Evolutionary conservation across 92 coral and sea anemone genomes (phyloP).

Genomic region (Siderastrea siderea): DNA sequence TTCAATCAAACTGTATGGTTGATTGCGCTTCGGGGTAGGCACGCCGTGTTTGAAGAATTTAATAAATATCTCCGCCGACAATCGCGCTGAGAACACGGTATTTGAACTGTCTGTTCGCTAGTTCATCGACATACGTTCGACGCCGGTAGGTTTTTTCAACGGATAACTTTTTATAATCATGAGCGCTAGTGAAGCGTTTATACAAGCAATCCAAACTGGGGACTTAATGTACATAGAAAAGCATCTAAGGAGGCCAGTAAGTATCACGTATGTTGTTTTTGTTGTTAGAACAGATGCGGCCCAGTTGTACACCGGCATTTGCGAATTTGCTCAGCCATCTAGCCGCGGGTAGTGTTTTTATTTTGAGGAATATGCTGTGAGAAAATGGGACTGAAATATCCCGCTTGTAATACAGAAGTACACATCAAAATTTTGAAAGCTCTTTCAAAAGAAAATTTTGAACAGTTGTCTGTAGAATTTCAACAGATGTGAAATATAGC

Average conservation of each 20-base stretch:
- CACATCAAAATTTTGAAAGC: background rate
- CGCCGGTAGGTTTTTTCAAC: background rate
- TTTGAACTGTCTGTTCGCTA: background rate
- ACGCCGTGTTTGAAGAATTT: background rate
- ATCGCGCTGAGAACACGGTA: background rate
- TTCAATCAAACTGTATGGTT: conserved; percentile 18
- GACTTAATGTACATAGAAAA: conserved; percentile 30
- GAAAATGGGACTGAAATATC: too few species aligned
- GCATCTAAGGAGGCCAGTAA: conserved; percentile 44
- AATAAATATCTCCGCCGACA: background rate
- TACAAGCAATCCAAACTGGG: conserved; percentile 40
- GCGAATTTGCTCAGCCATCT: background rate
- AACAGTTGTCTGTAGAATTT: background rate
- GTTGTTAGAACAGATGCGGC: background rate
- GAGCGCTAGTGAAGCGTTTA: conserved; percentile 47
- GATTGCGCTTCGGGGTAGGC: background rate
- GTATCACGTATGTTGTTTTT: background rate
- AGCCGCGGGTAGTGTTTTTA: background rate
- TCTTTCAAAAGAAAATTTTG: background rate
- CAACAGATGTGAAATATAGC: background rate
- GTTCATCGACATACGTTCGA: background rate
- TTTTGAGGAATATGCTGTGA: background rate
- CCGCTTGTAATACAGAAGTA: too few species aligned
- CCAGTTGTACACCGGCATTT: background rate
- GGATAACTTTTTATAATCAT: background rate